Evolutionary conservation across 2,888 invertebrate genomes (phyloP), one percentile per base, ranked within the genome.

Genomic region (Machimus rusticus): DNA sequence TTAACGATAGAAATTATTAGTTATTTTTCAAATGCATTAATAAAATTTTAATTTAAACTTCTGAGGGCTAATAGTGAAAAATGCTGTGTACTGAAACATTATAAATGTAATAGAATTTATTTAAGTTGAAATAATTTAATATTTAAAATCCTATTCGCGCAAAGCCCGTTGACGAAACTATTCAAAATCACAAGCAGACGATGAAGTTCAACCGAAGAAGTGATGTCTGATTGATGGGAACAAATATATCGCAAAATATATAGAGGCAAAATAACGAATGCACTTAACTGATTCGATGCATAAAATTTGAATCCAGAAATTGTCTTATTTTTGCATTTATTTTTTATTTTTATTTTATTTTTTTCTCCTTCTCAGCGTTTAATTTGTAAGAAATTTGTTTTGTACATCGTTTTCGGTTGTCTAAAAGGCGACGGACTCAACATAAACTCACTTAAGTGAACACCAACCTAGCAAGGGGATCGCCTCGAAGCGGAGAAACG

Each of bases 361-460:
- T 51, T 34, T 78, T n/a, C 74, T 88, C 86, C 81, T 86, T 81
- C 66, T 77, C 87, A 74, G 86, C 6, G n/a, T 55, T 88, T 81
- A 74, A 79, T 88, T 81, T 88, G 31, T 86, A 28, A 74, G 87
- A 87, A 85, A 87, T 31, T 85, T 82, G 19, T 87, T 66, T 86
- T 37, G 88, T 88, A 87, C 74, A 84, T 85, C 87, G 66, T 82
- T 86, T 85, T 87, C 87, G 57, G 87, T 87, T 87, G 87, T 87
- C 76, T 87, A 84, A 87, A 87, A 87, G 87, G 87, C 87, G 84
- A 87, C 85, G 76, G 84, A 87, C 77, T 46, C 84, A 66, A 74
- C 31, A 51, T 23, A 74, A 55, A 86, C 57, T 86, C 46, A 86
- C 31, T 86, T 86, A 74, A 76, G 23, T 74, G 76, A 31, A 51